Evolutionary conservation across 2,113 vertebrate genomes (phyloP), one percentile per base, ranked within the genome.

Genomic region (Scatophagus argus): DNA sequence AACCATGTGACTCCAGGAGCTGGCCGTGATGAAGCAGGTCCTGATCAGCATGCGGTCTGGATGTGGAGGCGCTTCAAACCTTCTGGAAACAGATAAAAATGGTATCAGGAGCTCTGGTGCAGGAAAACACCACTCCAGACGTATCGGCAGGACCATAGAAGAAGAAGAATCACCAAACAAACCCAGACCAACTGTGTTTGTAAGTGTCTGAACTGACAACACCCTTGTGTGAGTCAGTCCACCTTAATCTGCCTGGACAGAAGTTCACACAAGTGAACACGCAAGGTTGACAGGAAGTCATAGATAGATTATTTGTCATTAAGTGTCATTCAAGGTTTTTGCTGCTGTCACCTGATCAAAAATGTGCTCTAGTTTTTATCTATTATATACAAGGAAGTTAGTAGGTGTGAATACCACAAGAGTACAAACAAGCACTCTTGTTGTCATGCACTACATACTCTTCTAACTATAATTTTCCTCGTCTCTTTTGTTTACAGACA

Each of bases 11-110:
- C 87, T 85, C 65, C 88, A 99, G 98, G 98, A 99, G 91, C 87
- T 99, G 69, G 96, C 97, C 5, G 92, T 95, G 81, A 99, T 99
- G 96, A 99, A 99, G 84, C 96, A 98, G 90, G 91, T 96, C 84
- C 92, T 99, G 84, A 88, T 95, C 91, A 93, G 87, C 83, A 95
- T 99, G 91, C 93, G 58, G 31, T 92, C 92, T 76, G 93, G 91
- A 88, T 89, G 27, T 85, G 89, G 64, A 70, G 71, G 51, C 0
- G 3, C 83, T 65, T 58, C 85, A 66, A 91, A 63, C 65, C 55
- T 84, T 67, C 79, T 69, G 65, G 88, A 88, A 71, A 60, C 87
- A 2, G 89, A 82, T 38, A 62, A 75, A 67, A 10, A 60, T 8
- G 67, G 23, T 7, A 5, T 29, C 8, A 69, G 27, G 56, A 55